phyloP scores from a whole-genome alignment of 2,888 invertebrate genomes.

The Pteria penguin region DNA sequence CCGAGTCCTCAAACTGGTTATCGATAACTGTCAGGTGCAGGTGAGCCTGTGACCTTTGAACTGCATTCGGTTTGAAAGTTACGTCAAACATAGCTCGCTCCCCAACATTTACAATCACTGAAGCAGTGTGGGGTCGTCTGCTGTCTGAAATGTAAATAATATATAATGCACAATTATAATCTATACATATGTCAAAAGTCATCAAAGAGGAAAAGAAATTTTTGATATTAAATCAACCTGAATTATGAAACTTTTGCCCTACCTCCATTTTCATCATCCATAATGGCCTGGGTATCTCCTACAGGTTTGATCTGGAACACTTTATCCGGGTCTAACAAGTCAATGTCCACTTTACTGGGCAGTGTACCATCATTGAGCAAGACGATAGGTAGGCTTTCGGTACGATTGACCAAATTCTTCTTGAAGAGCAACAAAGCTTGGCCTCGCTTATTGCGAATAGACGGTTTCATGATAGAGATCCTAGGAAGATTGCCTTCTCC shows the following conservation, averaged over 20 bases:
- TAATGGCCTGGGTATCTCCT: constrained; percentile 67
- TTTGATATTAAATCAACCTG: background rate
- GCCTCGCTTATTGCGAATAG: constrained; percentile 78
- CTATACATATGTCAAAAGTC: too few species aligned
- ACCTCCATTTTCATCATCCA: constrained; percentile 58
- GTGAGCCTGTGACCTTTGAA: constrained; percentile 76
- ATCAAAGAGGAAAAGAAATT: too few species aligned
- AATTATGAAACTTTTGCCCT: background rate
- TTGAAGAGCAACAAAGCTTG: constrained; percentile 79
- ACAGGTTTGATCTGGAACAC: constrained; percentile 74
- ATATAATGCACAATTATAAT: too few species aligned
- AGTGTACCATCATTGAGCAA: constrained; percentile 79
- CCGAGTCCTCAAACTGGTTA: constrained; percentile 83
- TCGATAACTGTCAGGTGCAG: constrained; percentile 82
- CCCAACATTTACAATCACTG: constrained; percentile 75
- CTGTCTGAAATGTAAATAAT: constrained; percentile 43
- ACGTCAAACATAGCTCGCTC: constrained; percentile 75
- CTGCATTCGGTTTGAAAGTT: constrained; percentile 68
- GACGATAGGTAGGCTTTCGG: constrained; percentile 74
- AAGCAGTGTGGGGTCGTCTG: constrained; percentile 77
- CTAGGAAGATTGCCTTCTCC: constrained; percentile 80
- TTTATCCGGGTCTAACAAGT: constrained; percentile 77
- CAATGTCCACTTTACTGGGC: constrained; percentile 79
- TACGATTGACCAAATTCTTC: constrained; percentile 73
- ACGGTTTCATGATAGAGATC: constrained; percentile 76